These are phyloP conservation scores for Tricholauxania praeusta DNA, from an alignment of 2,888 invertebrate species.

Conservation along the genomic window DNA sequence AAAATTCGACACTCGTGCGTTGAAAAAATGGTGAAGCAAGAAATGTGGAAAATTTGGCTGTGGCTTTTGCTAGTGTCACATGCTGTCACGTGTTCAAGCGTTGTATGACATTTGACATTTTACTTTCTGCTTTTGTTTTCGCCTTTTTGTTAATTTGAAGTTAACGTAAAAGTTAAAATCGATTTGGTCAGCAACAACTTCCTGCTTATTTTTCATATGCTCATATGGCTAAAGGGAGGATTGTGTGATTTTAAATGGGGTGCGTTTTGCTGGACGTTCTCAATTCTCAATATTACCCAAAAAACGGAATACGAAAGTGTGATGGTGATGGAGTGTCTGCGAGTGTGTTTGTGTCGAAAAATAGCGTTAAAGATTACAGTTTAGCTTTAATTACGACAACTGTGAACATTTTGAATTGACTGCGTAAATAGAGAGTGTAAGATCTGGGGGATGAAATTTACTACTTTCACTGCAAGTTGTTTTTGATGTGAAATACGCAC, in stretches of 20 bases:
- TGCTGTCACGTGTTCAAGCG: not conserved
- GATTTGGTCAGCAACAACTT: constrained; percentile 58
- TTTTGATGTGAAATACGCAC: too few species aligned
- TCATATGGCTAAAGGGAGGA: not conserved
- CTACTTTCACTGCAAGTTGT: too few species aligned
- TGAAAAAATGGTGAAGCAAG: not conserved
- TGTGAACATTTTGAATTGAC: not conserved
- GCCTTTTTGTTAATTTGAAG: constrained; percentile 10
- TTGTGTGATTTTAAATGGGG: too few species aligned
- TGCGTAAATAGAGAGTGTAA: too few species aligned
- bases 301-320: too few species aligned
- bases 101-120: not conserved
- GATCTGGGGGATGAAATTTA: too few species aligned
- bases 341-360: not conserved
- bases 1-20: too few species aligned
- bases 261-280: too few species aligned
- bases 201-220: too few species aligned
- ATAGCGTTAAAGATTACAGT: constrained; percentile 5
- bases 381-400: constrained; percentile 26
- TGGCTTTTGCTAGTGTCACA: not conserved
- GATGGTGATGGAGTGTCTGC: too few species aligned
- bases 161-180: constrained; percentile 44
- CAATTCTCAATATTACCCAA: too few species aligned
- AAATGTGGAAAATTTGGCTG: not conserved
- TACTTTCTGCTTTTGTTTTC: not conserved